phyloP scores from a whole-genome alignment of 2,797 vertebrate species.

The Dicrostonyx torquatus region DNA sequence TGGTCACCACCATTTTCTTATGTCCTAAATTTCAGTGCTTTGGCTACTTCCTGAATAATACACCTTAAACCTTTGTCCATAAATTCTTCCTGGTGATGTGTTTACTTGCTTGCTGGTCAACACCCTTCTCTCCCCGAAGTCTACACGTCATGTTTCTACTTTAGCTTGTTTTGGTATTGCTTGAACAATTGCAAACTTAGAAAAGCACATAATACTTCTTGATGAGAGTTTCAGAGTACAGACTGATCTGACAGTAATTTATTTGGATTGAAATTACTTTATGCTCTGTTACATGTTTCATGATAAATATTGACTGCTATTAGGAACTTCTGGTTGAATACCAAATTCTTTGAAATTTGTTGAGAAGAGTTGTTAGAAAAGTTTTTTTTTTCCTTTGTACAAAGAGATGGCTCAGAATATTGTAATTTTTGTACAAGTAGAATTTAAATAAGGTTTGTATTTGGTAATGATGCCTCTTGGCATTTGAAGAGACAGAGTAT shows the following conservation, averaged over 20 bases:
- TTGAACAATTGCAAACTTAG: slow-evolving; percentile 55
- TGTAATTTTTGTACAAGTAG: background rate
- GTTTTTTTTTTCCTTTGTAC: background rate
- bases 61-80: background rate
- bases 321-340: slow-evolving; percentile 1
- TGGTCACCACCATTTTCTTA: slow-evolving; percentile 52
- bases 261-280: slow-evolving; percentile 39
- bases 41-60: slow-evolving; percentile 1
- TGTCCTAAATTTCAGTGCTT: slow-evolving; percentile 44
- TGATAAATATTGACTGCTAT: slow-evolving; percentile 34
- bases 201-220: slow-evolving; percentile 45
- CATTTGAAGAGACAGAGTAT: slow-evolving; percentile 35
- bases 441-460: slow-evolving; percentile 17
- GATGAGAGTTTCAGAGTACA: slow-evolving; percentile 26
- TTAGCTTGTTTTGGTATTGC: slow-evolving; percentile 43
- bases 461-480: background rate
- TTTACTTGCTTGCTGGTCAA: slow-evolving; percentile 60
- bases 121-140: background rate
- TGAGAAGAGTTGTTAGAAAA: slow-evolving; percentile 41
- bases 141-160: slow-evolving; percentile 9
- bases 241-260: slow-evolving; percentile 25
- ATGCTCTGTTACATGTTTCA: slow-evolving; percentile 28
- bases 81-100: background rate
- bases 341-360: slow-evolving; percentile 33
- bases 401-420: slow-evolving; percentile 31